These are phyloP conservation scores for Lonchura striata DNA, from an alignment of 2,113 vertebrate species.

Conservation along the genomic window DNA sequence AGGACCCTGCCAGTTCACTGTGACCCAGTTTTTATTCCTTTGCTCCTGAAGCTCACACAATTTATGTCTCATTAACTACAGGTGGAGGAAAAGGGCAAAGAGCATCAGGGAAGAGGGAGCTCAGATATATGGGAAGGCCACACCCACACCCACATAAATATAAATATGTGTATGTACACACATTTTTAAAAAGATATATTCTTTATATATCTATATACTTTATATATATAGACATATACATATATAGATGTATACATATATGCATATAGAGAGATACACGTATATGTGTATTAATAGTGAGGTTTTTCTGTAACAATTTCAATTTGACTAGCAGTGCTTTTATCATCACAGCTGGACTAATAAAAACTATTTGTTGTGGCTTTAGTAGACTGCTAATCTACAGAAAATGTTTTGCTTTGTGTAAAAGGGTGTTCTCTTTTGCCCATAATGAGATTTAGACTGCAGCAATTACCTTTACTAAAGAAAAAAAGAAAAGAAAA, in stretches of 20 bases:
- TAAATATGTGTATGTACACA: fast-evolving
- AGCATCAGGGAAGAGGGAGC: not conserved
- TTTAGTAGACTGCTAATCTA: not conserved
- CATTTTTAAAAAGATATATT: not conserved
- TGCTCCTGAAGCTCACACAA: not conserved
- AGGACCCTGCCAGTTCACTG: not conserved
- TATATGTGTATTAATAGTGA: not conserved
- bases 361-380: not conserved
- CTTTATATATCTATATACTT: not conserved
- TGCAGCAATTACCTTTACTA: not conserved
- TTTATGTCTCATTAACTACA: not conserved
- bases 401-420: not conserved
- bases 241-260: too few species aligned
- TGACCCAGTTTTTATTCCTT: not conserved
- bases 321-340: not conserved
- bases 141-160: too few species aligned
- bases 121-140: not conserved
- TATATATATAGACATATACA: fast-evolving
- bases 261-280: not conserved
- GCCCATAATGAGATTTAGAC: not conserved
- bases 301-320: not conserved
- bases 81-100: not conserved
- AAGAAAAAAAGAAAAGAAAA: not conserved
- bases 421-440: not conserved
- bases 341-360: not conserved